Evolutionary conservation across 1,140 invertebrate genomes (phyloP).

Genomic region (Psilanteris sp.): DNA sequence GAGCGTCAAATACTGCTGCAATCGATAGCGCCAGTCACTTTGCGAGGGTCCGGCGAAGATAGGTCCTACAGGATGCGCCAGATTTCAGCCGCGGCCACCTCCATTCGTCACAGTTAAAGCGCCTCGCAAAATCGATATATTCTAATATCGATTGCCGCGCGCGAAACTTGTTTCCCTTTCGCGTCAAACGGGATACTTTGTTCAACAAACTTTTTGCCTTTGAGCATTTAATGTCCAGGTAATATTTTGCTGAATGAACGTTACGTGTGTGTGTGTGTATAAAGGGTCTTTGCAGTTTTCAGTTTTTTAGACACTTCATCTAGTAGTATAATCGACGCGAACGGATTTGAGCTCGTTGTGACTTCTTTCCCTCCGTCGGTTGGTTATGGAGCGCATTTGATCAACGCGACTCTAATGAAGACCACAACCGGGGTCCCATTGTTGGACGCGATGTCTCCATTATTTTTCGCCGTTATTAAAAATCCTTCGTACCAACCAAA

Average conservation of each 20-base stretch:
- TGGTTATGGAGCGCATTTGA: constrained; percentile 63
- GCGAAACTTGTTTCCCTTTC: background rate
- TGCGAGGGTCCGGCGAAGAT: constrained; percentile 42
- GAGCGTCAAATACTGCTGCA: constrained; percentile 45
- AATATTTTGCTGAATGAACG: constrained; percentile 11
- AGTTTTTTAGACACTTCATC: constrained; percentile 26
- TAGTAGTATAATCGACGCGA: constrained; percentile 37
- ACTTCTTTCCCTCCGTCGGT: constrained; percentile 32
- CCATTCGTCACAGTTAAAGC: constrained; percentile 36
- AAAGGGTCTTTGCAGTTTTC: constrained; percentile 14
- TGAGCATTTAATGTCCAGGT: constrained; percentile 16
- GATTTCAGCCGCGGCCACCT: constrained; percentile 28
- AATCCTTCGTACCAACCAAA: constrained; percentile 58
- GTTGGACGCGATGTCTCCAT: constrained; percentile 67
- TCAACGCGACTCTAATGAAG: constrained; percentile 68
- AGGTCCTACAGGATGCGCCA: constrained; percentile 22
- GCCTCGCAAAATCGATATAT: constrained; percentile 21
- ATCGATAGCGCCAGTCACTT: constrained; percentile 55
- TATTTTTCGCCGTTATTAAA: constrained; percentile 71
- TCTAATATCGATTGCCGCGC: constrained; percentile 1
- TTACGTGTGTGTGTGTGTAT: constrained; percentile 2
- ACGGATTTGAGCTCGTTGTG: constrained; percentile 18
- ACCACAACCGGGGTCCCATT: constrained; percentile 60
- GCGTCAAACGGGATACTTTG: background rate
- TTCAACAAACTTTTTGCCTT: constrained; percentile 7